A percentile compares a stretch with the other conserved stretches of the same genome.
These are phyloP conservation scores for Bombyx mandarina DNA, from an alignment of 1,140 invertebrate species.

Conservation along the genomic window DNA sequence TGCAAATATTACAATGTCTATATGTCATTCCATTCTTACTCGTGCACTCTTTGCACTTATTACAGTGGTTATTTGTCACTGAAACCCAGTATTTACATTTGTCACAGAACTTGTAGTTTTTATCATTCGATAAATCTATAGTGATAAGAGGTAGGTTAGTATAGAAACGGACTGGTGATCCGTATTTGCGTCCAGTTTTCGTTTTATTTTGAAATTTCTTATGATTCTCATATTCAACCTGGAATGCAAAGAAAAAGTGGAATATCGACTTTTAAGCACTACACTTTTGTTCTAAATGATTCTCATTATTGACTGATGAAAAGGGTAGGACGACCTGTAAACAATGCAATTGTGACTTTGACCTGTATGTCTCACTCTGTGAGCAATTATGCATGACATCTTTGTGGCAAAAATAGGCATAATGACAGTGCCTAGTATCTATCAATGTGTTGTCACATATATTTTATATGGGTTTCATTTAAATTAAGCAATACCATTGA, in stretches of 20 bases:
- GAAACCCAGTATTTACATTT: conserved; percentile 80
- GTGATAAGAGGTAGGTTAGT: conserved; percentile 80
- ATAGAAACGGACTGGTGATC: conserved; percentile 88
- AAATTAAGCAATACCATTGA: no score
- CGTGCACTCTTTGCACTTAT: conserved; percentile 79
- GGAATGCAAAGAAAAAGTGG: conserved; percentile 18
- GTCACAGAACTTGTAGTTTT: conserved; percentile 83
- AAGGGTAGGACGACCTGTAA: no score
- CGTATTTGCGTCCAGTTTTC: conserved; percentile 61
- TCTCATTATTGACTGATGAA: no score
- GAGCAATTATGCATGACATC: no score
- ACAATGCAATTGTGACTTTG: no score
- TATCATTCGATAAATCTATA: conserved; percentile 72
- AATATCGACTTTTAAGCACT: conserved; percentile 12
- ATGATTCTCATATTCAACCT: conserved; percentile 80
- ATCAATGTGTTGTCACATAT: no score
- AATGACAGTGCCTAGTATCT: no score
- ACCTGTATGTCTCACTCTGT: no score
- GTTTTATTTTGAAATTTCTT: conserved; percentile 73
- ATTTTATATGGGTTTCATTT: no score
- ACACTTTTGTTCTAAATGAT: no score
- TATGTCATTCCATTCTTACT: conserved; percentile 88
- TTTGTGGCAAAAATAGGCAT: no score
- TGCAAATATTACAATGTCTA: conserved; percentile 81
- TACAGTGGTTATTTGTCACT: conserved; percentile 82